Evolutionary conservation across 2,113 vertebrate genomes (phyloP).

Genomic region (Beaufortia kweichowensis): DNA sequence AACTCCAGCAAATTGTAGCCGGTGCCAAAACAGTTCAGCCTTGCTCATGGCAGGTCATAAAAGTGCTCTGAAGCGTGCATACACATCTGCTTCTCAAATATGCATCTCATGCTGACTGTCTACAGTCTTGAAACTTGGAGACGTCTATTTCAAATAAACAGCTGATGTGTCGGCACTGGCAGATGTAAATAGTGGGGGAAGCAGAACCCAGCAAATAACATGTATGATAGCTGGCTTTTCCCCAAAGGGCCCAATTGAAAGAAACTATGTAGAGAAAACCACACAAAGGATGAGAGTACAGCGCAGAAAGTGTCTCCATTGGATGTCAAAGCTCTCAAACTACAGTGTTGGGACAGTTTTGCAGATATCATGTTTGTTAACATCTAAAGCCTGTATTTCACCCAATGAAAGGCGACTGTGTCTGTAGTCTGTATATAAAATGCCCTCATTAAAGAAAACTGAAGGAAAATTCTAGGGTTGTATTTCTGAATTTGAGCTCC

Average conservation of each 20-base stretch:
- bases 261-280: too few relatives aligned
- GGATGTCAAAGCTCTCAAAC: background rate
- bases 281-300: too few relatives aligned
- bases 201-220: too few relatives aligned
- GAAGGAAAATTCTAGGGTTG: conserved; percentile 27
- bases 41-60: background rate
- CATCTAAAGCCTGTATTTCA: conserved; percentile 32
- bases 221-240: too few relatives aligned
- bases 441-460: conserved; percentile 35
- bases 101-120: conserved; percentile 6
- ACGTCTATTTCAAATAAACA: conserved; percentile 45
- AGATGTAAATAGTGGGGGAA: conserved; percentile 20
- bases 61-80: background rate
- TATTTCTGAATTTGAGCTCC: conserved; percentile 12
- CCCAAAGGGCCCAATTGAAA: too few relatives aligned
- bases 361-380: conserved; percentile 6
- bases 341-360: background rate
- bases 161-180: conserved; percentile 46
- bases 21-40: background rate
- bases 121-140: conserved; percentile 32
- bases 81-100: conserved; percentile 26
- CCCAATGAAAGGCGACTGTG: conserved; percentile 39
- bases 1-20: background rate
- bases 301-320: too few relatives aligned
- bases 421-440: conserved; percentile 36